Base-by-base conservation (phyloP, 2,888 invertebrate genomes). In the Pristionchus arcanus region DNA sequence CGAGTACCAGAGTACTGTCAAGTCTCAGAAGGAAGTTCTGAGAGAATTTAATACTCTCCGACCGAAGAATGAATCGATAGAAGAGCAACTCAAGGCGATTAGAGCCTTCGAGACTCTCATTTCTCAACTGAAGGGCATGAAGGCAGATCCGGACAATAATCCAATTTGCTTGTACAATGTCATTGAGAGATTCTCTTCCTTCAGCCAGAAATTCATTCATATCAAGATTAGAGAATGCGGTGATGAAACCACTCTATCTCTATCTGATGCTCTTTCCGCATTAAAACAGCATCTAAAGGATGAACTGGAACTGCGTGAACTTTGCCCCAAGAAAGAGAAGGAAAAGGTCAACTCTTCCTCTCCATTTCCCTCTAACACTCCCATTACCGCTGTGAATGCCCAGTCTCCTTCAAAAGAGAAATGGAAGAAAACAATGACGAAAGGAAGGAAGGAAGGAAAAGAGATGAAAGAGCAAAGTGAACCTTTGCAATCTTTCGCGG, bases 321-420 rank as follows among this genome's bases (percentile, higher is more conserved):
- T 37, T 37, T 77, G 74, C 31, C 34, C 34, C 28, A 15, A 15
- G 13, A 77, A 77, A 7, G 37, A 11, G 11, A 77, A 77, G 74
- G 28, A 34, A 55, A 55, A 55, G 55, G 55, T 55, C 55, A 55
- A 55, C 15, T 55, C 55, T 55, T 19, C 55, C 55, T 55, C 55
- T 66, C 11, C 13, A 16, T 2, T 11, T 28, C n/a, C 66, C 66
- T 66, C 25, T 66, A 28, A 66, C 66, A 66, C 74, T 19, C 42
- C 74, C 74, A 77, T 37, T 77, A 77, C 74, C 74, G 13, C 74
- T 34, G 74, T 77, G 34, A 77, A 11, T 66, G 66, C 66, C n/a
- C 66, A 28, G 66, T 21, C 66, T 66, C n/a, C 28, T 25, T 28
- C 66, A 11, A 66, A 66, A 25, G 28, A 11, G 11, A 28, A 66